Evolutionary conservation across 2,888 invertebrate species (phyloP), one percentile per base, ranked within the genome.

Genomic region (Rhagonycha lutea): DNA sequence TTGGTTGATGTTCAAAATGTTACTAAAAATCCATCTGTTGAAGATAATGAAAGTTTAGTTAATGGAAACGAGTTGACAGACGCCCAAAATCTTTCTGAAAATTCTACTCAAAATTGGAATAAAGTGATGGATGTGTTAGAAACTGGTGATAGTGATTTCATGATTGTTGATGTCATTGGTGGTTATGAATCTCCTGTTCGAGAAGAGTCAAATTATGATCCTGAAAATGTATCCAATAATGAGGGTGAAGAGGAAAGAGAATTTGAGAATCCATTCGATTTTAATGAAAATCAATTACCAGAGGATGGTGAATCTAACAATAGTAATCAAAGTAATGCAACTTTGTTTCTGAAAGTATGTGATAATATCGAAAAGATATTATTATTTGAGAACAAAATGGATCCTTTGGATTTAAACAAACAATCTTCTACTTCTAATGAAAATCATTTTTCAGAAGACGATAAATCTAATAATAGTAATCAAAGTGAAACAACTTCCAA

Each of bases 121-220:
- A n/a, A n/a, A n/a, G n/a, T n/a, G n/a, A n/a, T n/a, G n/a, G n/a
- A 5, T 12, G n/a, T 32, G 5, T 32, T 32, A n/a, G 32, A 32
- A 32, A 32, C 8, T 1, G 47, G 47, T 7, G 47, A 32, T n/a
- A 79, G 79, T n/a, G 69, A 76, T 70, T 80, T 83, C 69, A 73
- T 79, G 32, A 84, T 84, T 24, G 72, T 82, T 32, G 78, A 82
- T 72, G 83, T 84, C 5, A 73, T 80, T 24, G 83, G 84, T 8
- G 83, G 84, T 14, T 83, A 83, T 14, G 74, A 79, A 77, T 72
- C 75, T 62, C 76, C 71, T 18, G 14, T 47, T 29, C 69, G 18
- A 26, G 74, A 74, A 14, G 18, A 24, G n/a, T 60, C 8, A 5
- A n/a, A 47, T 47, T n/a, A 68, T 3, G 12, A 29, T 29, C 23